Base-by-base conservation (phyloP, 2,113 vertebrate species). In the Acinonyx jubatus region DNA sequence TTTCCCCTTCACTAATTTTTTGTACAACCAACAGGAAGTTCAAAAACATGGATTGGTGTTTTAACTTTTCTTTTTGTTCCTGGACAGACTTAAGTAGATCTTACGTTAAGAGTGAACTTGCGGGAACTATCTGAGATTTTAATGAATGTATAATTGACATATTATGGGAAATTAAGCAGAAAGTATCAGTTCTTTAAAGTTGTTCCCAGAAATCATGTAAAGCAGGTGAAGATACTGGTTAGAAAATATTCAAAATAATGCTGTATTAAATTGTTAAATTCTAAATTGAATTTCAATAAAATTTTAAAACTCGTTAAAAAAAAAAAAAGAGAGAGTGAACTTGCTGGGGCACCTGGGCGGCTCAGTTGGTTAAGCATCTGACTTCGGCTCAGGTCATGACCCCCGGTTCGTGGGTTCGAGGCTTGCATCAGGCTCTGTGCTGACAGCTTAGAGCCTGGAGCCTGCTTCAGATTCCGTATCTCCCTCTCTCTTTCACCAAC, bases 201-300 rank as follows among this genome's bases (percentile, higher is more conserved):
- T 91, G 84, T 74, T 7, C 61, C 13, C 9, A 76, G 89, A 57
- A 84, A 96, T 97, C 94, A 96, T 91, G 93, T 97, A 91, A 98
- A 94, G 93, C 78, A 98, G 96, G 96, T 97, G 68, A 96, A 97
- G 90, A 97, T 96, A 94, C 93, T 98, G 92, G 92, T 78, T 97
- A 97, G 96, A 97, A 98, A 97, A 18, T 95, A 97, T 63, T 97
- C 92, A 90, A 83, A 95, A 93, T 97, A 97, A n/a, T 92, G 73
- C 55, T 98, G 5, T 97, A 93, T 91, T 95, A 97, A 91, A 81
- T 86, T 97, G 71, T 95, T 97, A 94, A 97, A 68, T 98, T 98
- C 94, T 98, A 97, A 97, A 93, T 38, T 84, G 96, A 93, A 85
- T 98, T 98, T 97, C 97, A 99, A 98, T 99, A 99, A 99, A 99